A percentile compares a stretch with the other conserved stretches of the same genome.
phyloP scores from a whole-genome alignment of 2,888 invertebrate species.

The Dugesia japonica region DNA sequence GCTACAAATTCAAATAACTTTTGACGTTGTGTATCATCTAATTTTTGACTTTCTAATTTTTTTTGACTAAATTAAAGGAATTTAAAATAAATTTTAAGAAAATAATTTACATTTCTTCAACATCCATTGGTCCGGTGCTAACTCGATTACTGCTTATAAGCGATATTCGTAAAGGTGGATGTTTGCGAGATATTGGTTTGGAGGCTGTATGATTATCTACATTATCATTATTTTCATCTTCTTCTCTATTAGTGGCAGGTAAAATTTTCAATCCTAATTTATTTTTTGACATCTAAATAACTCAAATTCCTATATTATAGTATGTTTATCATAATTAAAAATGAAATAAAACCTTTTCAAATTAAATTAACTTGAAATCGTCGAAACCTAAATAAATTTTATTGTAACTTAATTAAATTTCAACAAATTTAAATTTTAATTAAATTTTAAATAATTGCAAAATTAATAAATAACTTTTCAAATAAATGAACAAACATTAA shows the following conservation, averaged over 20 bases:
- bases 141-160: not conserved
- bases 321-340: no score
- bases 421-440: no score
- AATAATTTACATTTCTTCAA: not conserved
- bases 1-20: constrained; percentile 30
- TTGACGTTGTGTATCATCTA: constrained; percentile 31
- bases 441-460: no score
- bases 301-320: no score
- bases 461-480: no score
- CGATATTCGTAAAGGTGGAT: not conserved
- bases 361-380: no score
- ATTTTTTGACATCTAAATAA: not conserved
- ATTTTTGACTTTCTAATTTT: constrained; percentile 30
- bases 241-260: not conserved
- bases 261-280: not conserved
- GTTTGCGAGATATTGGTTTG: not conserved
- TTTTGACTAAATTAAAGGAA: not conserved
- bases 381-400: no score
- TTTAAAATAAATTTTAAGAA: not conserved
- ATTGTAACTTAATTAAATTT: no score
- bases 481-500: no score
- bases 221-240: not conserved
- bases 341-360: no score
- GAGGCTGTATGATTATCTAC: not conserved
- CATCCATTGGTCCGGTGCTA: not conserved